Evolutionary conservation across 2,888 invertebrate species (phyloP), one percentile per base, ranked within the genome.

Genomic region (Volucella zonaria): DNA sequence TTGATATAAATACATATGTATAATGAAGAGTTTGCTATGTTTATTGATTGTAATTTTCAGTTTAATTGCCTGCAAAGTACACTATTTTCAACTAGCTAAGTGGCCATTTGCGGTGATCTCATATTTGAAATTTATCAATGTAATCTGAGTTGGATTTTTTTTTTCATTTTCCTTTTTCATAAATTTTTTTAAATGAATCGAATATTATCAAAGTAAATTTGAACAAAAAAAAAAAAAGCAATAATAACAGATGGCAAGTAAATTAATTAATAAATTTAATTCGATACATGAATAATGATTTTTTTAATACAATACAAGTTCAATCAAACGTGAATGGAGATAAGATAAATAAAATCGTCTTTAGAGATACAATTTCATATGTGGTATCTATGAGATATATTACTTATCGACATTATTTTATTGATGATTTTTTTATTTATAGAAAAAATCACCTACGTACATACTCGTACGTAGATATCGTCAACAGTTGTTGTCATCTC

Each of bases 31-130:
- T 62, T 52, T 62, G 49, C 45, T 64, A 71, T 75, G 59, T 85
- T 76, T 75, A 80, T 75, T 70, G 80, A 47, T 67, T 80, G 75
- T 76, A 66, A 71, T 70, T 80, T 61, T 75, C 18, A 43, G 71
- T 67, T 83, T 75, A 70, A 79, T 70, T 64, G 56, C 74, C 14
- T 59, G 43, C 40, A 59, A 68, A 66, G 23, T 14, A 70, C 56
- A 62, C 49, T 56, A 58, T 58, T 23, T 23, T 71, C 31, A 54
- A 31, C 51, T 62, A 49, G 59, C 64, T 73, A 68, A 58, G 38
- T 74, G 42, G n/a, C 40, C 9, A 40, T 58, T 51, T 61, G 10
- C 40, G 67, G 68, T 82, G 82, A 82, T 73, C 67, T 77, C 82
- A 82, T 61, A 61, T 47, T 67, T 38, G 31, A 59, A 71, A 66